Evolutionary conservation across 2,113 vertebrate genomes (phyloP).

Genomic region (Saguinus midas): DNA sequence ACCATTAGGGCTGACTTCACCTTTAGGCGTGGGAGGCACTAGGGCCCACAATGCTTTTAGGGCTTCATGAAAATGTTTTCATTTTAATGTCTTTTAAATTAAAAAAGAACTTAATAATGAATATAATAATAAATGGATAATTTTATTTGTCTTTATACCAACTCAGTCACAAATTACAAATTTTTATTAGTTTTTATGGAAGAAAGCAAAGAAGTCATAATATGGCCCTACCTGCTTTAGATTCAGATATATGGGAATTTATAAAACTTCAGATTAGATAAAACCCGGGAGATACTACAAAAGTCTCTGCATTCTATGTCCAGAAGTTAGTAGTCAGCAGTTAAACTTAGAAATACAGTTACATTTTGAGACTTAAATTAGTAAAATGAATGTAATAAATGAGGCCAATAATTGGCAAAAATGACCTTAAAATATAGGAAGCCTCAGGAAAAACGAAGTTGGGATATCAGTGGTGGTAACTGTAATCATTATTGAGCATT

Average conservation of each 20-base stretch:
- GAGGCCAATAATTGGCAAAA: background rate
- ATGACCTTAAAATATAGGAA: background rate
- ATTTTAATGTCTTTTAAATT: constrained; percentile 10
- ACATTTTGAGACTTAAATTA: background rate
- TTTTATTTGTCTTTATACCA: background rate
- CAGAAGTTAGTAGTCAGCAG: background rate
- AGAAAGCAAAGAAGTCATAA: background rate
- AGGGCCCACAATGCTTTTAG: background rate
- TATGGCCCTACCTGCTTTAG: background rate
- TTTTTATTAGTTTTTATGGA: background rate
- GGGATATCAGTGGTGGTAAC: background rate
- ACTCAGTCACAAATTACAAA: background rate
- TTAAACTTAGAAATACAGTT: background rate
- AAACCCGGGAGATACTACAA: background rate
- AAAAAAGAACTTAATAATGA: background rate
- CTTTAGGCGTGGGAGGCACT: background rate
- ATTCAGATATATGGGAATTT: background rate
- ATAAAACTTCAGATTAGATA: background rate
- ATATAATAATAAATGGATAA: background rate
- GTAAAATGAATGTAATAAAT: background rate
- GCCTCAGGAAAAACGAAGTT: background rate
- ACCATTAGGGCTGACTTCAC: background rate
- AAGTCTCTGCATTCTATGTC: background rate
- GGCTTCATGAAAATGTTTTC: background rate
- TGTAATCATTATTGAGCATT: background rate